phyloP scores from a whole-genome alignment of 2,888 invertebrate genomes.

The Neocrepidodera transversa region DNA sequence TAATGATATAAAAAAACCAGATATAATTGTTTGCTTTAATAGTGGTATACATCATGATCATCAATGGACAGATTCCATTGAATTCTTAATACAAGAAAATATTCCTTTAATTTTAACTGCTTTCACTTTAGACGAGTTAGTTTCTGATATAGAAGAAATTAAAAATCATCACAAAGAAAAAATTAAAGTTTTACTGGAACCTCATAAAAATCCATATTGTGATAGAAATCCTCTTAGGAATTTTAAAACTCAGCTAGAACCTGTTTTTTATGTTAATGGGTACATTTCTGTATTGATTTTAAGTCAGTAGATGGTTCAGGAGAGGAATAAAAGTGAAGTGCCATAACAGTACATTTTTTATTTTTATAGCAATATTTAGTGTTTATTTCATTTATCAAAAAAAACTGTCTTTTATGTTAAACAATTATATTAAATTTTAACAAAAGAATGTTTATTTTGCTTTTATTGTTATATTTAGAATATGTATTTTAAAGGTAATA shows the following conservation, averaged over 20 bases:
- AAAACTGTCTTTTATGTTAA: too few species aligned
- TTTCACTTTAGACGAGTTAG: conserved; percentile 51
- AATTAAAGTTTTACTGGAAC: conserved; percentile 39
- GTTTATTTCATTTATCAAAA: too few species aligned
- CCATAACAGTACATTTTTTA: too few species aligned
- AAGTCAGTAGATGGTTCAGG: background rate
- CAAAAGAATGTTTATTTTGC: too few species aligned
- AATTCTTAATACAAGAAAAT: conserved; percentile 40
- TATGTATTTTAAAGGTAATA: too few species aligned
- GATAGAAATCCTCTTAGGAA: conserved; percentile 50
- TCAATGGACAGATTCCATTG: conserved; percentile 49
- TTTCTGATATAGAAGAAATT: conserved; percentile 44
- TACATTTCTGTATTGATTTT: conserved; percentile 45
- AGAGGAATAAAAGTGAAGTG: too few species aligned
- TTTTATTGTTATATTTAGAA: too few species aligned
- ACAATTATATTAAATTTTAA: too few species aligned
- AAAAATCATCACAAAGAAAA: conserved; percentile 22
- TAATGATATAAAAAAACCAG: conserved; percentile 43
- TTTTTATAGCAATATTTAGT: too few species aligned
- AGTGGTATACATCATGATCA: conserved; percentile 54
- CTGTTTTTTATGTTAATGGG: conserved; percentile 51
- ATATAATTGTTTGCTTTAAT: conserved; percentile 53
- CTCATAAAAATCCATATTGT: conserved; percentile 48
- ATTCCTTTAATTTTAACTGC: conserved; percentile 52
- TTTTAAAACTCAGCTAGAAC: conserved; percentile 44